Evolutionary conservation across 2,888 invertebrate genomes (phyloP), one percentile per base, ranked within the genome.

Genomic region (Anticlea derivata): DNA sequence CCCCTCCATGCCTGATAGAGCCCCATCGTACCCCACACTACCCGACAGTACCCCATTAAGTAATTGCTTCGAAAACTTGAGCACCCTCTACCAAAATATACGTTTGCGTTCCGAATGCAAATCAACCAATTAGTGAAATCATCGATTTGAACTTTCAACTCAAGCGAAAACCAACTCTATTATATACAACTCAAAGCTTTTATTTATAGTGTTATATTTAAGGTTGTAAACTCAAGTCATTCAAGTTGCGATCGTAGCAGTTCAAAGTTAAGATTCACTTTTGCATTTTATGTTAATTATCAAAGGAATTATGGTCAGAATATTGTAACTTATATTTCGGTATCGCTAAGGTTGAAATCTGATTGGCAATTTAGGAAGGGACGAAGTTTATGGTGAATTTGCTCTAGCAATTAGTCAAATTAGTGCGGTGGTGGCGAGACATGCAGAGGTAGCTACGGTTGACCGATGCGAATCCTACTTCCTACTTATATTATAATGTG

Each of bases 341-440:
- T 1, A 6, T 10, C 0, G 1, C 22, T 40, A 20, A n/a, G 70
- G 64, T 58, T 55, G 33, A 40, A 20, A 29, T 7, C 29, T 8
- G 22, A 8, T 27, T 5, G 22, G 12, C 27, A 7, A 12, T 27
- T 10, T 24, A 5, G 7, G 40, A 17, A 17, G 17, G 2, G 17
- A 3, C 2, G 17, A 17, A 4, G 17, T 17, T 3, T 4, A 17
- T 2, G 17, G 17, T 17, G 17, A 64, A 72, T 66, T 72, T 75
- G 78, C 76, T 78, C 77, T 70, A 65, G 57, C 81, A 85, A 86
- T 87, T 86, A 85, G 84, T 79, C 72, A 80, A 84, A 84, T 86
- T 82, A 84, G 74, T 68, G 58, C 62, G 70, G 72, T 63, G 62
- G 74, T 70, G 64, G 68, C 60, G 54, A 49, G 33, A 24, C 17